Percentiles rank a stretch among this genome's conserved stretches.
Conservation (phyloP, 1,140 invertebrate genomes). For the Holcopasites calliopsidis region DNA sequence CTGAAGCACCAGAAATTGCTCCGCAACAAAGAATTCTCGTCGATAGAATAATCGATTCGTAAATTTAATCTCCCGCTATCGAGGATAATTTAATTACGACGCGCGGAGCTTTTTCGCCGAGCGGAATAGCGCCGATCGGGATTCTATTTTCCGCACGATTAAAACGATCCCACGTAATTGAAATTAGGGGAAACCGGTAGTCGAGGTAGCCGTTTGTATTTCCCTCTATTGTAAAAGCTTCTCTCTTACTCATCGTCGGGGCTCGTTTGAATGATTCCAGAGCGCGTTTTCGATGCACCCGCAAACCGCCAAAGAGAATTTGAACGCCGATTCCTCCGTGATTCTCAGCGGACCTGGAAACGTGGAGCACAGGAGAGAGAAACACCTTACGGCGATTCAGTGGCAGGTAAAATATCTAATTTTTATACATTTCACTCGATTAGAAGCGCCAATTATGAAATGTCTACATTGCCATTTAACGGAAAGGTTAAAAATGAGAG, state of each 20-base stretch:
- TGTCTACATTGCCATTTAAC: too few relatives aligned
- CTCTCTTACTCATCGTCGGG: background rate
- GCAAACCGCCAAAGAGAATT: slow-evolving; percentile 66
- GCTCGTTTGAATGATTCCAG: slow-evolving; percentile 70
- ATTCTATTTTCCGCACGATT: slow-evolving; percentile 18
- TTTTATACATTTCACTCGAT: too few relatives aligned
- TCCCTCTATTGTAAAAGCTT: background rate
- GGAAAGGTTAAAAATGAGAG: background rate
- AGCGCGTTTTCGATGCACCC: slow-evolving; percentile 77
- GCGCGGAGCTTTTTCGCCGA: background rate
- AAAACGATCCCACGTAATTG: background rate
- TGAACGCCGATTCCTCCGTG: slow-evolving; percentile 74
- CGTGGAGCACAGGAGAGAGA: slow-evolving; percentile 76
- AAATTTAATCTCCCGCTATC: slow-evolving; percentile 7
- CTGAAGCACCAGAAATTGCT: slow-evolving; percentile 15
- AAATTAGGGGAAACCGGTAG: background rate
- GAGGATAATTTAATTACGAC: slow-evolving; percentile 10
- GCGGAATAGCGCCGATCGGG: background rate
- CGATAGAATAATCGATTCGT: slow-evolving; percentile 11
- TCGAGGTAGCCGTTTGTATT: background rate
- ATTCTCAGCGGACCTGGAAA: slow-evolving; percentile 83
- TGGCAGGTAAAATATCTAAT: slow-evolving; percentile 80
- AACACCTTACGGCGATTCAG: slow-evolving; percentile 79
- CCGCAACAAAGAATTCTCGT: background rate
- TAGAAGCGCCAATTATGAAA: too few relatives aligned